These are phyloP conservation scores for Nannospalax galili DNA, from an alignment of 2,113 vertebrate genomes.

Conservation along the genomic window DNA sequence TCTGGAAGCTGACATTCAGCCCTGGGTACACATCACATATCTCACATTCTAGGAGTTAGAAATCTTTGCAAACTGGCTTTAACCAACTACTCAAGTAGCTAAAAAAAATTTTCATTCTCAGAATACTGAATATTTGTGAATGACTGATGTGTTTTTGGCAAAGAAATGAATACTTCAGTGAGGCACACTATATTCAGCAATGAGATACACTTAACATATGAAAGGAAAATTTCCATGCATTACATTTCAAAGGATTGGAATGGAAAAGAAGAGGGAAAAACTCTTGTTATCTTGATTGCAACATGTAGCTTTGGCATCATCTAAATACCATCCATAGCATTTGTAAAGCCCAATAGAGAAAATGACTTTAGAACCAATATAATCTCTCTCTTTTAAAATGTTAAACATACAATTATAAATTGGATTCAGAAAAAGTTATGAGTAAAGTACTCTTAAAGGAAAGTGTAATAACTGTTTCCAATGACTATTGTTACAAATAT, in stretches of 20 bases:
- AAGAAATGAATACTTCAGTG: slow-evolving; percentile 75
- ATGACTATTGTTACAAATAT: background rate
- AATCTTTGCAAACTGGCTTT: slow-evolving; percentile 78
- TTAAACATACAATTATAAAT: slow-evolving; percentile 25
- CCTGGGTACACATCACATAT: background rate
- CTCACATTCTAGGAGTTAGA: slow-evolving; percentile 57
- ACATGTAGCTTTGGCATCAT: slow-evolving; percentile 77
- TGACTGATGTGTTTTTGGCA: slow-evolving; percentile 83
- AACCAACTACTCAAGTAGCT: slow-evolving; percentile 70
- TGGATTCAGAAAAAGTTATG: slow-evolving; percentile 30
- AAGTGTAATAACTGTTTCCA: background rate
- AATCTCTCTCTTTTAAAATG: slow-evolving; percentile 32
- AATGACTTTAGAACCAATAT: slow-evolving; percentile 64
- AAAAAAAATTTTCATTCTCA: slow-evolving; percentile 79
- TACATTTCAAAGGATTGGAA: slow-evolving; percentile 80
- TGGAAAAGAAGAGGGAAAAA: slow-evolving; percentile 68
- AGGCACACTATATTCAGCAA: slow-evolving; percentile 81
- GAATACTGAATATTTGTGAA: slow-evolving; percentile 82
- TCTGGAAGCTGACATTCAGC: background rate
- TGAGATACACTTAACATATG: slow-evolving; percentile 81
- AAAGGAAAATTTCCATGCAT: slow-evolving; percentile 81
- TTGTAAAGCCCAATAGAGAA: slow-evolving; percentile 71
- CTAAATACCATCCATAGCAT: slow-evolving; percentile 75
- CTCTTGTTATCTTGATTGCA: slow-evolving; percentile 77
- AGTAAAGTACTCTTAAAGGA: slow-evolving; percentile 38